Percentiles rank a stretch among this genome's conserved stretches.
These are phyloP conservation scores for Halcyon chelicuti DNA, from an alignment of 2,797 vertebrate species.

Conservation along the genomic window DNA sequence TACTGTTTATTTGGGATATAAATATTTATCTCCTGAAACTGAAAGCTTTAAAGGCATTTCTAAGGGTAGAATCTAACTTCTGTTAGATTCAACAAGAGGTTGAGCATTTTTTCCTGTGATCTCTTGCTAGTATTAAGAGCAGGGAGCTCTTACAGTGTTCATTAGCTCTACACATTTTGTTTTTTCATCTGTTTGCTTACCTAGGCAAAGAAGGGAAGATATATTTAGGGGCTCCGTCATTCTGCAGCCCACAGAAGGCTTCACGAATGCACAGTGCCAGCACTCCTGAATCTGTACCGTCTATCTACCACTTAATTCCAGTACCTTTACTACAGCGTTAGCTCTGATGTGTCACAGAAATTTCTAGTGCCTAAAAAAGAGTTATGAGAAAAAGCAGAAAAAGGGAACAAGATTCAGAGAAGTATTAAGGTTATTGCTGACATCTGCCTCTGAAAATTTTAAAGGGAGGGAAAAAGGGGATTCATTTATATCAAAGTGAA, in stretches of 20 bases:
- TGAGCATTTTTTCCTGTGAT: not conserved
- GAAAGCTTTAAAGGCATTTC: not conserved
- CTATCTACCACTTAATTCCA: not conserved
- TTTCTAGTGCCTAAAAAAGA: not conserved
- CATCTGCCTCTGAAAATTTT: not conserved
- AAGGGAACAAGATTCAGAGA: not conserved
- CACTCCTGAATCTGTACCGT: not conserved
- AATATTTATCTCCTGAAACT: not conserved
- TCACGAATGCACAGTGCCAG: not conserved
- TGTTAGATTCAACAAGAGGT: not conserved
- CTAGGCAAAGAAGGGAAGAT: not conserved
- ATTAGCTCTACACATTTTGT: not conserved
- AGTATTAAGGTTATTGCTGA: not conserved
- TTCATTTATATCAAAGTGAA: not conserved
- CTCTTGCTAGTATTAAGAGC: not conserved
- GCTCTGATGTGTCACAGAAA: not conserved
- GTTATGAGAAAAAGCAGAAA: not conserved
- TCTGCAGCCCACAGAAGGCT: not conserved
- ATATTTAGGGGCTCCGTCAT: not conserved
- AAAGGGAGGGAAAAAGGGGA: not conserved
- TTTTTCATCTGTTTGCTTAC: not conserved
- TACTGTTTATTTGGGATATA: not conserved
- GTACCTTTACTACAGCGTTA: not conserved
- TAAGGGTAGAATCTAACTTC: not conserved
- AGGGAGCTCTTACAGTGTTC: not conserved